A percentile compares a stretch with the other conserved stretches of the same genome.
phyloP scores from a whole-genome alignment of 2,797 vertebrate species.

The Cuniculus paca region DNA sequence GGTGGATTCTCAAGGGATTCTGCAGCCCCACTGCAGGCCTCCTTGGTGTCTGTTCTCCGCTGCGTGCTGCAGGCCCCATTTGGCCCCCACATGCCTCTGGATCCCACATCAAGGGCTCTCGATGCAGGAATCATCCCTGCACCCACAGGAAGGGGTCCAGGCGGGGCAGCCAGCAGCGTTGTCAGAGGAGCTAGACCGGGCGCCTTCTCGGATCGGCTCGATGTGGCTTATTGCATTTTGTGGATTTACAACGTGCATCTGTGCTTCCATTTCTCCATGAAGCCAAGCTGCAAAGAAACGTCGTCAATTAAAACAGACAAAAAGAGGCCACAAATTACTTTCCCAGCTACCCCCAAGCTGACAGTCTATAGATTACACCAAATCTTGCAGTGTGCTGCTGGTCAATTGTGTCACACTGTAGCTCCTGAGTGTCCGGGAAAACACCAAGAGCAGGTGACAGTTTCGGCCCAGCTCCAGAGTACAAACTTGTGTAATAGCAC shows the following conservation, averaged over 20 bases:
- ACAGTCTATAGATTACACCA: conserved; percentile 69
- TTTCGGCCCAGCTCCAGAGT: conserved; percentile 67
- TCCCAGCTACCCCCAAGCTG: conserved; percentile 70
- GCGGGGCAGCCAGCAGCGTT: neutral
- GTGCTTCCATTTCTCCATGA: conserved; percentile 65
- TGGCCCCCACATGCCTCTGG: neutral
- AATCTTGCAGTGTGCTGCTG: conserved; percentile 52
- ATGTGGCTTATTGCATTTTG: conserved; percentile 42
- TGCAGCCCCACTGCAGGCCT: neutral
- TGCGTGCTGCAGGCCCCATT: neutral
- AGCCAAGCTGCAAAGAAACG: conserved; percentile 64
- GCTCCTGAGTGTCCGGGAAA: conserved; percentile 27
- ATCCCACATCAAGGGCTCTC: neutral
- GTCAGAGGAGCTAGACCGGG: neutral
- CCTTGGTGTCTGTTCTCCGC: neutral
- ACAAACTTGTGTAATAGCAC: conserved; percentile 19
- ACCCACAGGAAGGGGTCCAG: neutral
- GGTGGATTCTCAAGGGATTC: neutral
- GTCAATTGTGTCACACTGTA: neutral
- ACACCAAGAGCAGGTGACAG: conserved; percentile 62
- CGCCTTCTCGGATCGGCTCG: neutral
- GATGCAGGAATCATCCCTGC: neutral
- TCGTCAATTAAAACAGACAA: conserved; percentile 74
- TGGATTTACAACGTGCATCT: conserved; percentile 72
- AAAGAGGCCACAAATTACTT: conserved; percentile 75